These are phyloP conservation scores for Hippocampus guttulatus DNA, from an alignment of 2,113 vertebrate genomes.

Conservation along the genomic window DNA sequence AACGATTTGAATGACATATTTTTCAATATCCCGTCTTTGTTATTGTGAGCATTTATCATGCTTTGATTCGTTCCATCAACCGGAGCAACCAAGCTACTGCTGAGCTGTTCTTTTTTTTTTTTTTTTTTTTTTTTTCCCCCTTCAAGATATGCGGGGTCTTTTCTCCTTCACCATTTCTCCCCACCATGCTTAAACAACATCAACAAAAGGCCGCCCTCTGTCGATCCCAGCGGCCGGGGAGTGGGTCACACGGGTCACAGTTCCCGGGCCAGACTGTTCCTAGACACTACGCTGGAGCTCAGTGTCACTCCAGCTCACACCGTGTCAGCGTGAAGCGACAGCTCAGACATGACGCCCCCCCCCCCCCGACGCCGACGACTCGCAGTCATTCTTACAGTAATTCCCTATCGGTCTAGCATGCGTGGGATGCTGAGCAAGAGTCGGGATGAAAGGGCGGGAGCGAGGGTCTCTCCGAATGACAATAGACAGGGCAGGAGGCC, in stretches of 20 bases:
- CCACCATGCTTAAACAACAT: constrained; percentile 42
- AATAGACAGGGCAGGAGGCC: constrained; percentile 55
- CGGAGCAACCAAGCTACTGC: constrained; percentile 46
- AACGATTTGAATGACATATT: not conserved
- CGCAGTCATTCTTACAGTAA: constrained; percentile 32
- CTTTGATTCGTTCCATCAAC: constrained; percentile 5
- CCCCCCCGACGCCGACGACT: constrained; percentile 13
- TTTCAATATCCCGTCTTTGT: constrained; percentile 14
- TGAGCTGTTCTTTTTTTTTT: constrained; percentile 40
- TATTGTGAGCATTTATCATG: constrained; percentile 7
- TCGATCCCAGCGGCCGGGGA: constrained; percentile 38
- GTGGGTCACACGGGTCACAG: constrained; percentile 50
- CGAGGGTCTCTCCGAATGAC: constrained; percentile 42
- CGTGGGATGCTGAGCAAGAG: constrained; percentile 52
- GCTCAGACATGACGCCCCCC: constrained; percentile 41
- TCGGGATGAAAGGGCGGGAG: constrained; percentile 43
- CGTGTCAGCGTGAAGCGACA: constrained; percentile 69
- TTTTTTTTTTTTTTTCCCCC: constrained; percentile 11
- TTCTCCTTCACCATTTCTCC: constrained; percentile 17
- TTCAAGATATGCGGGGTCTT: constrained; percentile 32
- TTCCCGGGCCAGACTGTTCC: constrained; percentile 49
- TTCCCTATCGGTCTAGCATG: constrained; percentile 48
- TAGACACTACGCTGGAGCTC: constrained; percentile 55
- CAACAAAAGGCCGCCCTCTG: constrained; percentile 42
- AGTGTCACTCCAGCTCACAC: constrained; percentile 67